These are phyloP conservation scores for Monopis laevigella DNA, from an alignment of 2,888 invertebrate genomes.

Conservation along the genomic window DNA sequence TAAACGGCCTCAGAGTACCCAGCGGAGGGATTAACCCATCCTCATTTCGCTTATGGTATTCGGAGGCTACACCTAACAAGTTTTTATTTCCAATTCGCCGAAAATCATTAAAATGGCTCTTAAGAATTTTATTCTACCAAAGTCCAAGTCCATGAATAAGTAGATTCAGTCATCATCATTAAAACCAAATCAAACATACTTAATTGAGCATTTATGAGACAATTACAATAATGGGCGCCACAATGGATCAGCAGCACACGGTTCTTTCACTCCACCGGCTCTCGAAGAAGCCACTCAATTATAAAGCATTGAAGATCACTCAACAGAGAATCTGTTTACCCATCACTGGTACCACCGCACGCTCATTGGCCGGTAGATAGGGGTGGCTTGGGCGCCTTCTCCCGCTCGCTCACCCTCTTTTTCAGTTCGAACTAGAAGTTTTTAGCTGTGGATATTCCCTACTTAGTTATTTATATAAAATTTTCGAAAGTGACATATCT, in stretches of 20 bases:
- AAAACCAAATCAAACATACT: slow-evolving; percentile 21
- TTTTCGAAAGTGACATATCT: no score
- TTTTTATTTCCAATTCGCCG: no score
- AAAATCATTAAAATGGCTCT: no score
- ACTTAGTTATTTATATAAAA: no score
- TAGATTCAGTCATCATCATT: no score
- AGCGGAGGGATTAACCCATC: no score
- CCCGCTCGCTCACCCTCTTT: slow-evolving; percentile 15
- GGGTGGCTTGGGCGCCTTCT: slow-evolving; percentile 14
- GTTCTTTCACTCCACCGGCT: slow-evolving; percentile 19
- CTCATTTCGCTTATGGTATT: no score
- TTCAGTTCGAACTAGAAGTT: slow-evolving; percentile 13
- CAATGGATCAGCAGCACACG: slow-evolving; percentile 32
- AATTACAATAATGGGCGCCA: slow-evolving; percentile 51
- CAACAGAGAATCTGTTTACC: slow-evolving; percentile 17
- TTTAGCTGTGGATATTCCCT: slow-evolving; percentile 4
- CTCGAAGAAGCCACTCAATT: slow-evolving; percentile 45
- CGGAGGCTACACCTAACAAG: no score
- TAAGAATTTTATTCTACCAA: no score
- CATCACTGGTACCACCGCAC: slow-evolving; percentile 23
- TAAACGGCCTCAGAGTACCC: no score
- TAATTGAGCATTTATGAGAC: slow-evolving; percentile 52
- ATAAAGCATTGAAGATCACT: slow-evolving; percentile 47
- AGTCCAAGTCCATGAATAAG: no score
- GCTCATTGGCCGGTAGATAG: slow-evolving; percentile 45